These are phyloP conservation scores for Turnix velox DNA, from an alignment of 2,113 vertebrate species.

Conservation along the genomic window DNA sequence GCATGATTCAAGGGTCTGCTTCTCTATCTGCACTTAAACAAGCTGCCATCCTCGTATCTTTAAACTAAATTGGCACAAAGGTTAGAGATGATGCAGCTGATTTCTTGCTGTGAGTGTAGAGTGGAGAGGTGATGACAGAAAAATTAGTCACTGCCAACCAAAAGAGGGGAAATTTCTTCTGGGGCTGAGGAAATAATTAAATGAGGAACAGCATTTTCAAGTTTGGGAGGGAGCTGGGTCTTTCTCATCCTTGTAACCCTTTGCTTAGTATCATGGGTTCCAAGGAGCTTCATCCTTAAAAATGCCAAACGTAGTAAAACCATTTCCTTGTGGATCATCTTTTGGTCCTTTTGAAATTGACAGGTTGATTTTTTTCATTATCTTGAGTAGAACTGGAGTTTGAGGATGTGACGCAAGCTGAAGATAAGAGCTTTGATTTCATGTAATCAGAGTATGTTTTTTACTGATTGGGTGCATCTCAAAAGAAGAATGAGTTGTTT, in stretches of 20 bases:
- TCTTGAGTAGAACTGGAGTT: not conserved
- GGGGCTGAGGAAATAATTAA: not conserved
- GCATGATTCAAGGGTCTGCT: not conserved
- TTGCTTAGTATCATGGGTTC: not conserved
- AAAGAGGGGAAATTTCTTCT: not conserved
- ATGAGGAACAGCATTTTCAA: not conserved
- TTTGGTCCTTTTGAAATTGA: not conserved
- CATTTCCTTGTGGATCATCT: not conserved
- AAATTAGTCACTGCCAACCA: not conserved
- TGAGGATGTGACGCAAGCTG: not conserved
- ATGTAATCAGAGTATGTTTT: not conserved
- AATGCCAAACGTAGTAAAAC: not conserved
- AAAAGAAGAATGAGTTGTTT: not conserved
- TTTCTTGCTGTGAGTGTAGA: not conserved
- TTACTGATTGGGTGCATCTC: not conserved
- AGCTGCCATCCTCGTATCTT: constrained; percentile 41
- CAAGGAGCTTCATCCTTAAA: not conserved
- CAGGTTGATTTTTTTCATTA: not conserved
- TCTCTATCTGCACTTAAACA: constrained; percentile 37
- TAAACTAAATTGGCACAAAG: not conserved
- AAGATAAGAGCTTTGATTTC: constrained; percentile 49
- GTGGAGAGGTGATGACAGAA: not conserved
- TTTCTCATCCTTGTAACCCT: not conserved
- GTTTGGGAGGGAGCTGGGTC: not conserved
- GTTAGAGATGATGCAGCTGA: not conserved